Base-by-base conservation (phyloP, 2,888 invertebrate genomes). In the Antheraea assamensis region DNA sequence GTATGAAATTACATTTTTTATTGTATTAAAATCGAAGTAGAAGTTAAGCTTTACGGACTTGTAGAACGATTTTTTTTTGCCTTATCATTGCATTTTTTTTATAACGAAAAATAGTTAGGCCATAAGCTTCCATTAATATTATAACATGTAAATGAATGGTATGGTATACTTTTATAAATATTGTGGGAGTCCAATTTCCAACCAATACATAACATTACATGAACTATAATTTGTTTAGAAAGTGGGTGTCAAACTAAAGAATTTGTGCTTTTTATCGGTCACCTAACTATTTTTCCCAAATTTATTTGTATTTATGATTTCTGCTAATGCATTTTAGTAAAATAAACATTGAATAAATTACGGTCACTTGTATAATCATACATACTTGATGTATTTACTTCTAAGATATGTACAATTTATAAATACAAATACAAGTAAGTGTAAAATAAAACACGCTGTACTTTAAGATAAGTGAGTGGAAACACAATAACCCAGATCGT, bases 401-500 rank as follows among this genome's bases (percentile, higher is more conserved):
- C n/a, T 24, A 24, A 10, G n/a, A n/a, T 10, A n/a, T n/a, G 21
- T 55, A 55, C 21, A 55, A 55, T 21, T 52, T 4, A 55, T 55
- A 55, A 35, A 70, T 61, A 70, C 24, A 55, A 35, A 70, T 61
- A 70, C 24, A 31, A 35, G 19, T 58, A 35, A 71, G 55, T 55
- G 55, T 66, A 30, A 64, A 64, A 17, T 30, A 42, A 42, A 42
- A 42, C 42, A 81, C 80, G 84, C 83, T 86, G 87, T 84, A 80
- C 90, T 87, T 52, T 21, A 52, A 21, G 55, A 91, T 91, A 90
- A 89, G 88, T 88, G 86, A 82, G 82, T 85, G 84, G 88, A 88
- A 88, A 88, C 83, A 85, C 85, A 85, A 83, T 89, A 90, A 92
- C 90, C 90, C 85, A 90, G 91, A 92, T 92, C 88, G 85, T 81